Evolutionary conservation across 1,140 invertebrate genomes (phyloP), one percentile per base, ranked within the genome.

Genomic region (Gonioctena quinquepunctata): DNA sequence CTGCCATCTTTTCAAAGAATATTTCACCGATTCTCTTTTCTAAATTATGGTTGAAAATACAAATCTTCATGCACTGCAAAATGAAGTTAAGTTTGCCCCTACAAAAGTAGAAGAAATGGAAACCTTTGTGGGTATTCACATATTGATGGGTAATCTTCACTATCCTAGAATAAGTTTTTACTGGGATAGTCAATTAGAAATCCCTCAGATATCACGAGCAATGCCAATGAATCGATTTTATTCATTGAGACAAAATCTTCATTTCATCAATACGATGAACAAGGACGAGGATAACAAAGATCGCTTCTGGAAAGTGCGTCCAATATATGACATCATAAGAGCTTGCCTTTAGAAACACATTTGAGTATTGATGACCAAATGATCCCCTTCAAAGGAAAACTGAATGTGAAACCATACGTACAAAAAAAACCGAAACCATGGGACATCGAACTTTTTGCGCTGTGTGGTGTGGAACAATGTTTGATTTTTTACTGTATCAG

Each of bases 121-220:
- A 21, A 54, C 48, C 13, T 52, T 52, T 52, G n/a, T 50, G 11
- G 33, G 63, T 3, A 66, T 66, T 1, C 48, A 52, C 16, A 52
- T 66, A 16, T 50, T 66, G 48, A 66, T 66, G 49, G 48, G 63
- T 11, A 66, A 52, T 54, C 21, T 50, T 25, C 63, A 66, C 22
- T 66, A 66, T 21, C 63, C 33, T 13, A 52, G 33, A 52, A 13
- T 56, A 13, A 23, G 63, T 16, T 66, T n/a, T 42, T 66, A 52
- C 48, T 66, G 18, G 48, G 8, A 49, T 7, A 6, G 13, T 8
- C 5, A 52, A 22, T 50, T 66, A 16, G 11, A 16, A 11, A 16
- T 66, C 3, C 63, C 33, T 5, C 8, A 16, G 6, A 11, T 52
- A 13, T 6, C 19, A 1, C 19, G 25, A 13, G 21, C 50, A 8